Conservation (phyloP, 2,888 invertebrate genomes). For the Dasypogon diadema region DNA sequence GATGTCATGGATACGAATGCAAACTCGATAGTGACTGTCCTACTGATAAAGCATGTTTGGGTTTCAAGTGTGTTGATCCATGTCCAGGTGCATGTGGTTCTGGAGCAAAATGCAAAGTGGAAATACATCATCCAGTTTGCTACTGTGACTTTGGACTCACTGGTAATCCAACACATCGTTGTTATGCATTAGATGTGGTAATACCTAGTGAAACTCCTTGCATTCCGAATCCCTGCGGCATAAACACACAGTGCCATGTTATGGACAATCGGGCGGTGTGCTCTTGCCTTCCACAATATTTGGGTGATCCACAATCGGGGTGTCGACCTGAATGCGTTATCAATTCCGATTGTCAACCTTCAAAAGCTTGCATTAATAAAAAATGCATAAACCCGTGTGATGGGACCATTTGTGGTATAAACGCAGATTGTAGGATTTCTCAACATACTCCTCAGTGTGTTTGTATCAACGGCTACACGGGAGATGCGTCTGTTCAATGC, state of each 20-base stretch:
- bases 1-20: conserved; percentile 85
- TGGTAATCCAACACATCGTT: conserved; percentile 83
- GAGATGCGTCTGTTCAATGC: conserved; percentile 85
- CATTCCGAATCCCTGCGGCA: conserved; percentile 80
- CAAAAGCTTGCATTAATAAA: conserved; percentile 81
- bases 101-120: conserved; percentile 79
- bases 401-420: conserved; percentile 81
- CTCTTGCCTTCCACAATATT: conserved; percentile 80
- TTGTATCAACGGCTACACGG: conserved; percentile 82
- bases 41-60: conserved; percentile 80
- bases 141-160: conserved; percentile 78
- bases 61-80: conserved; percentile 83
- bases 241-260: conserved; percentile 83
- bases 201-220: conserved; percentile 77
- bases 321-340: conserved; percentile 85
- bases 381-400: conserved; percentile 82
- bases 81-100: conserved; percentile 86
- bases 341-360: conserved; percentile 82
- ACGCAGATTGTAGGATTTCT: conserved; percentile 82
- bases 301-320: conserved; percentile 83
- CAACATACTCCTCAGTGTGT: conserved; percentile 87
- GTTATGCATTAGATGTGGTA: conserved; percentile 72
- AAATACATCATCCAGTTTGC: conserved; percentile 85
- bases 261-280: conserved; percentile 79
- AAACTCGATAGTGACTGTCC: conserved; percentile 84